A percentile compares a stretch with the other conserved stretches of the same genome.
Conservation (phyloP, 2,113 vertebrate genomes). For the Dermatemys mawii region DNA sequence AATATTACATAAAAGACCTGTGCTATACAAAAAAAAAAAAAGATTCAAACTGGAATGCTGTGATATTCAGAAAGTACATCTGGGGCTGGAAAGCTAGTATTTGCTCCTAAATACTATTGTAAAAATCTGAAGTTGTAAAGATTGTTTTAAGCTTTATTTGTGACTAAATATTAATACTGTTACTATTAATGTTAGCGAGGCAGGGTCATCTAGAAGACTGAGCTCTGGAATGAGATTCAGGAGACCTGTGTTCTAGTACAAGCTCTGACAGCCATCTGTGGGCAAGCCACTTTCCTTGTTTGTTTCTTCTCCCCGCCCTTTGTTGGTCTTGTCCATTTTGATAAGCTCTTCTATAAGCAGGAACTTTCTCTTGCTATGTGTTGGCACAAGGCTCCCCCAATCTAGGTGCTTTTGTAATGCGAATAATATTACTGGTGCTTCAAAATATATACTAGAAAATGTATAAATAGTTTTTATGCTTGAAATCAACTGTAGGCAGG, state of each 20-base stretch:
- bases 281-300: background rate
- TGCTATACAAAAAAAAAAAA: background rate
- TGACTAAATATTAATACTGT: background rate
- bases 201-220: background rate
- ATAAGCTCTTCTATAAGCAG: background rate
- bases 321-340: background rate
- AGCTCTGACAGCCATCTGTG: background rate
- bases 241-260: background rate
- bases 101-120: background rate
- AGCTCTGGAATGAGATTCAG: background rate
- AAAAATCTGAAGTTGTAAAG: background rate
- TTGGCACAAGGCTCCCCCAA: background rate
- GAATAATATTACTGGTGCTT: background rate
- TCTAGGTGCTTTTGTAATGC: background rate
- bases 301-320: background rate
- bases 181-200: background rate
- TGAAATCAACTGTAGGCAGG: background rate
- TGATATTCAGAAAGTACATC: background rate
- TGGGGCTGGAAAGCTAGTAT: background rate
- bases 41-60: background rate
- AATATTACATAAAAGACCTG: background rate
- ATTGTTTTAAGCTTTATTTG: background rate
- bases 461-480: background rate
- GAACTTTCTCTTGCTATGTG: background rate
- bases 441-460: background rate